A percentile compares a stretch with the other conserved stretches of the same genome.
phyloP scores from a whole-genome alignment of 2,797 vertebrate species.

The Xiphophorus birchmanni region DNA sequence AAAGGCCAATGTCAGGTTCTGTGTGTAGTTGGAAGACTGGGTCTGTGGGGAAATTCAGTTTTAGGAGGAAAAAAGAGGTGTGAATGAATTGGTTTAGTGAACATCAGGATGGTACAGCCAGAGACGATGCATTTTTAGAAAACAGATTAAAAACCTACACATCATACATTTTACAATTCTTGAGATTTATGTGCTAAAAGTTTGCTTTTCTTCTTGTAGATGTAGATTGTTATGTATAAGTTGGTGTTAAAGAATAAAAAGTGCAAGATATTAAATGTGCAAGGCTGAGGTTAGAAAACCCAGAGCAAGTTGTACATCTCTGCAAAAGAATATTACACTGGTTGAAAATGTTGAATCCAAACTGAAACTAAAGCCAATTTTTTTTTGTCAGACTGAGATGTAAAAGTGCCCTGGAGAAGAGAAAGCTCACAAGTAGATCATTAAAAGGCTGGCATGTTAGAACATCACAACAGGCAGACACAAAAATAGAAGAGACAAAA shows the following conservation, averaged over 20 bases:
- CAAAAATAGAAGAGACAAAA: too few species aligned
- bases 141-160: too few species aligned
- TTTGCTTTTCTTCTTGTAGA: too few species aligned
- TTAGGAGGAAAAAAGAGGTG: background rate
- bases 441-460: background rate
- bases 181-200: too few species aligned
- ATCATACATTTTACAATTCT: too few species aligned
- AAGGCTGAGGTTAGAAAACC: background rate
- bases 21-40: constrained; percentile 53
- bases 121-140: too few species aligned
- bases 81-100: background rate
- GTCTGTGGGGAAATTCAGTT: constrained; percentile 19
- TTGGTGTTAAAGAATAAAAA: too few species aligned
- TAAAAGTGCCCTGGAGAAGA: background rate
- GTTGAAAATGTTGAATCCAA: background rate
- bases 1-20: constrained; percentile 63
- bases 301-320: background rate
- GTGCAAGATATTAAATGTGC: too few species aligned
- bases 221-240: too few species aligned
- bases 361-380: background rate
- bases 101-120: too few species aligned
- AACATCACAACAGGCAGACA: background rate
- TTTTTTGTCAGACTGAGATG: too few species aligned
- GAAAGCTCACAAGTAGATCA: background rate
- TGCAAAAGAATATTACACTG: background rate